phyloP scores from a whole-genome alignment of 2,797 vertebrate species.

The Sandelia bainsii region DNA sequence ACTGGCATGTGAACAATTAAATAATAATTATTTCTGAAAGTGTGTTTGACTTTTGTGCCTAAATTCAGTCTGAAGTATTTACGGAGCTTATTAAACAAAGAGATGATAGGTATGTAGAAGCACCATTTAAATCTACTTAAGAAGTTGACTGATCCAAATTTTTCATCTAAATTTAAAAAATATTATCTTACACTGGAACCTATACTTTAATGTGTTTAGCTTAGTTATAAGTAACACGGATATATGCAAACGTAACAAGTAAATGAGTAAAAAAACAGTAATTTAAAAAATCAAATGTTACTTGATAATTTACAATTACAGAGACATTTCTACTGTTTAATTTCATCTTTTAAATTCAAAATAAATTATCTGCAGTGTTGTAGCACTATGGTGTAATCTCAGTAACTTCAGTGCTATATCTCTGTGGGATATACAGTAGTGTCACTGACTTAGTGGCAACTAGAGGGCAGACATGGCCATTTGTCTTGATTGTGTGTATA shows the following conservation, averaged over 20 bases:
- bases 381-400: background rate
- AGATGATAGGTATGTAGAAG: too few species aligned
- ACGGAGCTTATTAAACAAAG: background rate
- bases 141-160: too few species aligned
- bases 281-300: background rate
- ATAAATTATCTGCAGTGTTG: background rate
- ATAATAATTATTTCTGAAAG: background rate
- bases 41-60: conserved; percentile 15
- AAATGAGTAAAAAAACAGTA: background rate
- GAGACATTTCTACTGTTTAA: background rate
- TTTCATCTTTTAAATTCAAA: background rate
- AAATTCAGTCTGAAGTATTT: background rate
- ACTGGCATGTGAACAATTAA: background rate
- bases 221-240: background rate
- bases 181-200: background rate
- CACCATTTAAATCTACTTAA: too few species aligned
- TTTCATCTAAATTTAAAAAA: background rate
- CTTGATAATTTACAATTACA: too few species aligned
- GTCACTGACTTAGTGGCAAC: conserved; percentile 76
- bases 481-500: conserved; percentile 31
- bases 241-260: background rate
- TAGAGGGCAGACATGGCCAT: conserved; percentile 82
- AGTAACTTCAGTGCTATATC: conserved; percentile 27
- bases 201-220: background rate
- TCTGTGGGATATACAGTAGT: conserved; percentile 39